Evolutionary conservation across 2,113 vertebrate genomes (phyloP).

Genomic region (Pangasianodon hypophthalmus): DNA sequence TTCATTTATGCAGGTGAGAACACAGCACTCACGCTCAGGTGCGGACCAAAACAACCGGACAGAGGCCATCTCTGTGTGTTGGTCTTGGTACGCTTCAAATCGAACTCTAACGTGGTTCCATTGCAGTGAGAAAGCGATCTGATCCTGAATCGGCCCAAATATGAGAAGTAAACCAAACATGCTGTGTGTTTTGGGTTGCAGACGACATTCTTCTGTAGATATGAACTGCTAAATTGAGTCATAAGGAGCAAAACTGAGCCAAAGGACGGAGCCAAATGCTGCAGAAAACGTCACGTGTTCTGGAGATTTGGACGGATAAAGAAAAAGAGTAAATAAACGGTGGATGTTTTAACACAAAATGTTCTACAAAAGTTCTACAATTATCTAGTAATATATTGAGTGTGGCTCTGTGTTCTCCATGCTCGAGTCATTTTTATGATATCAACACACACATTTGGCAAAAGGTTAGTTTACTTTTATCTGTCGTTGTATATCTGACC

Average conservation of each 20-base stretch:
- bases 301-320: not conserved
- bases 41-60: not conserved
- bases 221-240: not conserved
- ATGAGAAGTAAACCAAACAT: not conserved
- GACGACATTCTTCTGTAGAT: not conserved
- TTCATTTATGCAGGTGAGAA: not conserved
- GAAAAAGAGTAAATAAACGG: not conserved
- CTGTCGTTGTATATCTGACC: too few relatives aligned
- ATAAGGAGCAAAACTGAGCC: too few relatives aligned
- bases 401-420: not conserved
- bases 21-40: not conserved
- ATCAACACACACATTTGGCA: too few relatives aligned
- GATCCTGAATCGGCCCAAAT: not conserved
- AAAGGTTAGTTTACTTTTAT: too few relatives aligned
- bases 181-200: not conserved
- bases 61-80: not conserved
- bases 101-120: not conserved
- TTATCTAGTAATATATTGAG: not conserved
- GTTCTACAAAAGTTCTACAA: too few relatives aligned
- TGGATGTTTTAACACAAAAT: not conserved
- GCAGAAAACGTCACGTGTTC: not conserved
- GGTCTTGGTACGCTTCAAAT: not conserved
- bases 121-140: not conserved
- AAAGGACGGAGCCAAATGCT: not conserved
- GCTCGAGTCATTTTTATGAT: not conserved